Base-by-base conservation (phyloP, 2,113 vertebrate species). In the Xyliphius kryptos region DNA sequence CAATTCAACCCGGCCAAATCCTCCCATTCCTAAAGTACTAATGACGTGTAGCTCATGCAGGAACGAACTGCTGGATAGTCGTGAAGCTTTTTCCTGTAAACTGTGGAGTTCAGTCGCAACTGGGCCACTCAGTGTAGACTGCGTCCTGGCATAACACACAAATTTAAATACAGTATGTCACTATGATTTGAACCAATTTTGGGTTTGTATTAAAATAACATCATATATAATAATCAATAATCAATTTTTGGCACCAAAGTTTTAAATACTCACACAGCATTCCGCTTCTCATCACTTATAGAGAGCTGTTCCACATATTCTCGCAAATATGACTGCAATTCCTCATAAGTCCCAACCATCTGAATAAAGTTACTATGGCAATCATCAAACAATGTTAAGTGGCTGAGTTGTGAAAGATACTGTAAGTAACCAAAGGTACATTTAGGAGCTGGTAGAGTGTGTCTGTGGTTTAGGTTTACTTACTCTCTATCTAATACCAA, bases 1-100 rank as follows among this genome's bases (percentile, higher is more conserved):
- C 86, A 97, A 90, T 74, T 95, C 92, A 68, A 97, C 93, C 81
- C 94, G 88, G 79, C 94, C 94, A 70, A 97, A 97, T 69, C 94
- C 93, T 76, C 92, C 94, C 77, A 91, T 88, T 63, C 92, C 92
- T 75, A 97, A 79, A n/a, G 93, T 97, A 6, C 90, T 84, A 21
- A 97, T 79, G 77, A 91, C 77, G 76, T 95, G 85, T 56, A 97
- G 87, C 63, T 90, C 82, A 77, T 89, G 82, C 80, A 94, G 89
- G 37, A 92, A 92, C 56, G 80, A 81, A 10, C 78, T 79, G 49
- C 77, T 62, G 56, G 88, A 85, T 57, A 97, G 83, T 51, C 75
- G 81, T 71, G 83, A 75, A 51, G 92, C 80, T 74, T 85, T 91
- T 74, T 94, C 90, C 79, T 79, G 86, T 75, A 95, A 82, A 63